Base-by-base conservation (phyloP, 2,113 vertebrate genomes). In the Dromas ardeola region DNA sequence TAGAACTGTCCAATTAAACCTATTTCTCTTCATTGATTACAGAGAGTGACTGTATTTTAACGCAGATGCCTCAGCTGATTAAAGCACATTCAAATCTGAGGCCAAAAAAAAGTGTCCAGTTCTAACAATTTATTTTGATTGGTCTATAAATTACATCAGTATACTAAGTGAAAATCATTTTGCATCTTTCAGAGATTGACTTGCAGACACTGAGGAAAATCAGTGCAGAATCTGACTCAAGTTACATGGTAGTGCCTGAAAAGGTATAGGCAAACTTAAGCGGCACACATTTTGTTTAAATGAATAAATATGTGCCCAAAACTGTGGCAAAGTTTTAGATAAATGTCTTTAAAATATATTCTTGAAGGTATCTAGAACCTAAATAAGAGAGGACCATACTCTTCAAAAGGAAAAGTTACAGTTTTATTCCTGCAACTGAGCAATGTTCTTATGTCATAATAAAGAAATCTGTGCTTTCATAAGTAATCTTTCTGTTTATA, bases 201-300 rank as follows among this genome's bases (percentile, higher is more conserved):
- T 70, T 86, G 29, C 15, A 81, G 63, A 22, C 50, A 78, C 15
- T 42, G 38, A 89, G 30, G 12, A 95, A 88, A 90, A 83, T 88
- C 10, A 23, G 4, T 42, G 8, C 18, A 73, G 32, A 45, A 58
- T 47, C 58, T 58, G 53, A 92, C 22, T 80, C 27, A 45, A 76
- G 36, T 56, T 80, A 77, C 0, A 0, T 29, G 11, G 5, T 36
- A 62, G 9, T 30, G 11, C 27, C 7, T 14, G 0, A 55, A 86
- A 82, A 83, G 40, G 26, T 52, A 80, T 5, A 72, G 18, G 20
- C 1, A 80, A 91, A 45, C 20, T 27, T 66, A 20, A 78, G 9
- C 2, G 7, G 4, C 10, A 23, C 5, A 1, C 7, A 23, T 1
- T 52, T 59, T 62, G 10, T 84, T 73, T 61, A 78, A 94, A 84